A percentile compares a stretch with the other conserved stretches of the same genome.
Conservation (phyloP, 2,797 vertebrate genomes). For the Mormyrops attenuatus region DNA sequence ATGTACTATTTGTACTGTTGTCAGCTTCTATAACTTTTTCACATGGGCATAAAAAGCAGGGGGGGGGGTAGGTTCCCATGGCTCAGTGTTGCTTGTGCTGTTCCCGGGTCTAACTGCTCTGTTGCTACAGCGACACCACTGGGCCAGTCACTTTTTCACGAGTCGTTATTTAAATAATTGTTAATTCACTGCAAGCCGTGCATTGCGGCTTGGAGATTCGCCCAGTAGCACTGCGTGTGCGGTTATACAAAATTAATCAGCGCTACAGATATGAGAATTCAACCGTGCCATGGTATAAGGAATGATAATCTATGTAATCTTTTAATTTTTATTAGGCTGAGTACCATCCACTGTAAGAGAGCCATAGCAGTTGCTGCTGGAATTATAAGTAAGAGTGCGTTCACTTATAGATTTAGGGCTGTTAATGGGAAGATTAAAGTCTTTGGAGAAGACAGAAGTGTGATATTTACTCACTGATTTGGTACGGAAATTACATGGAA, state of each 20-base stretch:
- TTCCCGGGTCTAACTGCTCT: not conserved
- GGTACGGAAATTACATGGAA: not conserved
- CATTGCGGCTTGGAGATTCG: not conserved
- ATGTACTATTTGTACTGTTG: slow-evolving; percentile 58
- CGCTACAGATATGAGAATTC: not conserved
- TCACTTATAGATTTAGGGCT: slow-evolving; percentile 21
- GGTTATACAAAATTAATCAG: not conserved
- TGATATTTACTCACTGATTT: slow-evolving; percentile 18
- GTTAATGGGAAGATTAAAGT: slow-evolving; percentile 24
- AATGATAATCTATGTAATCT: slow-evolving; percentile 26
- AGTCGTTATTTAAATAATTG: slow-evolving; percentile 1
- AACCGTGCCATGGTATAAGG: not conserved
- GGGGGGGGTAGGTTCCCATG: not conserved
- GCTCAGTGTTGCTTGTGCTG: not conserved
- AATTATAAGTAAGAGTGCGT: slow-evolving; percentile 23
- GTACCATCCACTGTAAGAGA: slow-evolving; percentile 1
- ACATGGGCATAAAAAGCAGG: slow-evolving; percentile 13
- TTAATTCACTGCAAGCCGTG: not conserved
- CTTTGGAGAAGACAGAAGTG: slow-evolving; percentile 19
- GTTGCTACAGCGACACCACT: not conserved
- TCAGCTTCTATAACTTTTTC: slow-evolving; percentile 64
- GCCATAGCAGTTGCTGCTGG: slow-evolving; percentile 20
- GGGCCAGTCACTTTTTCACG: not conserved
- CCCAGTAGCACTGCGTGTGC: not conserved
- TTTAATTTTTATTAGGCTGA: slow-evolving; percentile 21